phyloP scores from a whole-genome alignment of 1,140 invertebrate species.

The Eueides isabella region DNA sequence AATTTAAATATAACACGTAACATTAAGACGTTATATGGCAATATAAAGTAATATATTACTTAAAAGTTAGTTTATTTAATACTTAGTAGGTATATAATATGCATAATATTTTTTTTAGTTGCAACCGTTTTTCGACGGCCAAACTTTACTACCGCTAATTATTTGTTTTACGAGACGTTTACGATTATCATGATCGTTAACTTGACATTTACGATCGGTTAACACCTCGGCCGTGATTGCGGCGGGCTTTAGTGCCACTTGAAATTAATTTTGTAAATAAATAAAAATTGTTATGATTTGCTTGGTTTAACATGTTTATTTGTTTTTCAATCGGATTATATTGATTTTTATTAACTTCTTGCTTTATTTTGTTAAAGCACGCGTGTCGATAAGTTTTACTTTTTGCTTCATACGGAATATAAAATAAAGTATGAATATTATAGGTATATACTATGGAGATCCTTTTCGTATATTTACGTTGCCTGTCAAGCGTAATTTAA shows the following conservation, averaged over 20 bases:
- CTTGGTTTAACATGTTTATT: slow-evolving; percentile 21
- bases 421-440: no score
- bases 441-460: no score
- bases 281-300: slow-evolving; percentile 41
- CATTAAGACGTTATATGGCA: neutral
- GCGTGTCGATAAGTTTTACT: neutral
- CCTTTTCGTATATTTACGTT: no score
- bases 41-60: neutral
- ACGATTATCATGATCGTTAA: slow-evolving; percentile 72
- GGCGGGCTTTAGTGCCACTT: slow-evolving; percentile 56
- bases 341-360: neutral
- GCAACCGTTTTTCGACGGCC: slow-evolving; percentile 26
- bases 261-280: slow-evolving; percentile 73
- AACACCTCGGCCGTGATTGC: slow-evolving; percentile 70
- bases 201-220: slow-evolving; percentile 76
- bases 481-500: no score
- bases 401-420: neutral
- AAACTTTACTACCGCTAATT: slow-evolving; percentile 60
- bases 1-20: neutral
- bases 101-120: slow-evolving; percentile 14
- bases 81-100: neutral
- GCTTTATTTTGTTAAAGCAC: neutral
- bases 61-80: slow-evolving; percentile 1
- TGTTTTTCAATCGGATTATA: neutral
- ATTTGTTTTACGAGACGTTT: slow-evolving; percentile 79